Percentiles rank a stretch among this genome's conserved stretches.
These are phyloP conservation scores for Gastracanthus pulcherrimus DNA, from an alignment of 2,888 invertebrate species.

Conservation along the genomic window DNA sequence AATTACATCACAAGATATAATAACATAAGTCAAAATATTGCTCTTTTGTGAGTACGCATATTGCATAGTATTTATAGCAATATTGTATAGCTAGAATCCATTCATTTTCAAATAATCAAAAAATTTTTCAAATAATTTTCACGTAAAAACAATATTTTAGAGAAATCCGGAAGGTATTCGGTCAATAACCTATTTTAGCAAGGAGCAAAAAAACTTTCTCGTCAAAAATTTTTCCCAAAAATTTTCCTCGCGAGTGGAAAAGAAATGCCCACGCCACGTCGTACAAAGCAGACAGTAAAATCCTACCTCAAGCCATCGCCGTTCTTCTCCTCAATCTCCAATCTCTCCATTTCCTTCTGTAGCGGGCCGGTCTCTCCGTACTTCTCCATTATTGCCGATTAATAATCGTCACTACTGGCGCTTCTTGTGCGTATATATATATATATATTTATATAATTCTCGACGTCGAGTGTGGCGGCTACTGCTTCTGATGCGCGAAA, in stretches of 20 bases:
- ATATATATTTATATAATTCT: slow-evolving; percentile 39
- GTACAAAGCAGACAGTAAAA: neutral
- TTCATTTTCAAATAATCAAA: too few relatives aligned
- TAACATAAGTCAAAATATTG: too few relatives aligned
- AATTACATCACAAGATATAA: too few relatives aligned
- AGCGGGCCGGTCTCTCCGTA: slow-evolving; percentile 71
- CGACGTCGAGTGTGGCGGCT: neutral
- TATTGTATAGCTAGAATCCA: too few relatives aligned
- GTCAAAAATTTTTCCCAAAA: neutral
- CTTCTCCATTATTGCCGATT: slow-evolving; percentile 70
- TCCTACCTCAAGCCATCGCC: slow-evolving; percentile 74
- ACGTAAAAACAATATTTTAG: slow-evolving; percentile 13
- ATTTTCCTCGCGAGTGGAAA: too few relatives aligned
- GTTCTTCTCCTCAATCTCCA: slow-evolving; percentile 75
- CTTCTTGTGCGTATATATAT: slow-evolving; percentile 49
- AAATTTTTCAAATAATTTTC: too few relatives aligned
- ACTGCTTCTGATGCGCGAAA: neutral
- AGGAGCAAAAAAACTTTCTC: neutral
- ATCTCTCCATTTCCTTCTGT: slow-evolving; percentile 74
- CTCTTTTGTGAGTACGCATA: too few relatives aligned
- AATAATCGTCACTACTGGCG: neutral
- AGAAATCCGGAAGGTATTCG: neutral
- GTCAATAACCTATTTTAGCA: neutral
- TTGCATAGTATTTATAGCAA: too few relatives aligned
- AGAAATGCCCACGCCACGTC: neutral